Base-by-base conservation (phyloP, 2,113 vertebrate species). In the Phrynocephalus versicolor region DNA sequence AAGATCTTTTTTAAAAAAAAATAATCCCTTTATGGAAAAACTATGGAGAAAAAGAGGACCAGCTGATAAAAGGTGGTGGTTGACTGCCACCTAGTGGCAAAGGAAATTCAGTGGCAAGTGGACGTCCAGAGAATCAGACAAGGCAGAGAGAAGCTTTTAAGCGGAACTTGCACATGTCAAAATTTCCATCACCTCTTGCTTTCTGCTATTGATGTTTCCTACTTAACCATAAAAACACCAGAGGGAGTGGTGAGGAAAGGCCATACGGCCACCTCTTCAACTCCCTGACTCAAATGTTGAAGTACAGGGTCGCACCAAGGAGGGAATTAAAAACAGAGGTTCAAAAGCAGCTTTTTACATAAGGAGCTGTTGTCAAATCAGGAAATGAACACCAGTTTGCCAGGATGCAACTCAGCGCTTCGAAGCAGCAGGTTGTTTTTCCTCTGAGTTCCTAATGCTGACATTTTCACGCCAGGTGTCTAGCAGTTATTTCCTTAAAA, bases 71-170 rank as follows among this genome's bases (percentile, higher is more conserved):
- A 1, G 0, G 0, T 39, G 10, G 83, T 37, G 62, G 37, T 0
- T 3, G 90, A 89, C 51, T 81, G 94, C 96, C 96, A 94, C 45
- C 96, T 86, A 67, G 93, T 51, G 96, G 90, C 73, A 5, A 27
- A 8, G 18, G 23, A 30, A 18, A 3, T 35, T 33, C 35, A 57
- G 92, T 62, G 95, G 89, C 69, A 6, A 27, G 41, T 77, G 64
- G 6, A 3, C 14, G 73, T 45, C 0, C 6, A 64, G 73, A 81
- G 87, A 58, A 79, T 45, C 70, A 30, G 77, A 87, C 25, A 82
- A 82, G 87, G 69, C 69, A 35, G 14, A 10, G 64, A 30, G 64
- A 27, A 0, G 35, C 9, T 37, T 35, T 85, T 85, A 78, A 30
- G 88, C 88, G 84, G 87, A 37, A 37, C 55, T 18, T 58, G 67